Evolutionary conservation across 53 echinoderm and acorn worm species (phyloP).

Genomic region (Luidia sarsii): DNA sequence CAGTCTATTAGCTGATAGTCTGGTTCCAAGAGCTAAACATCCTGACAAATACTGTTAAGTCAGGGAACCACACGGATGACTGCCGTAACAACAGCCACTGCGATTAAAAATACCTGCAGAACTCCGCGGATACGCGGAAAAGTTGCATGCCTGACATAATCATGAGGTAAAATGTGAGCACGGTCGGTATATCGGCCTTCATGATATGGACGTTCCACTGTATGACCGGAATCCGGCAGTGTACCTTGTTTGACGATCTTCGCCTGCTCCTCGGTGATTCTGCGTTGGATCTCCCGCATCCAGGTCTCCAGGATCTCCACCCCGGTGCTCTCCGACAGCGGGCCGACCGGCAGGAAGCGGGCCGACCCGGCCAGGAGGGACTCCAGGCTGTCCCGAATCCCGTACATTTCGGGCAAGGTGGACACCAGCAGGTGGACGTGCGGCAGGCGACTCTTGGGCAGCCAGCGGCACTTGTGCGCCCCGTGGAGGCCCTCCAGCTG

Average conservation of each 20-base stretch:
- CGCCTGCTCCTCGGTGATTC: slow-evolving; percentile 72
- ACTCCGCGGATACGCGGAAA: no score
- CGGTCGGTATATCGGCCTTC: no score
- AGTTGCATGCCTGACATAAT: no score
- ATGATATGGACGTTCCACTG: no score
- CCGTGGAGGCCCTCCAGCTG: slow-evolving; percentile 74
- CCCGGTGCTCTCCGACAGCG: slow-evolving; percentile 82
- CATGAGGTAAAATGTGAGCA: no score
- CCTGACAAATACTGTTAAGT: no score
- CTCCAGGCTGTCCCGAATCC: slow-evolving; percentile 72
- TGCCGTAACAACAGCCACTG: no score
- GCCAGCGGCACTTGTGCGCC: slow-evolving; percentile 83
- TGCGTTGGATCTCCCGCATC: slow-evolving; percentile 77
- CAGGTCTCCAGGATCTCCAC: slow-evolving; percentile 79
- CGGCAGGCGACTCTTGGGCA: slow-evolving; percentile 72
- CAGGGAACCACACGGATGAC: no score
- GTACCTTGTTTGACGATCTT: slow-evolving; percentile 76
- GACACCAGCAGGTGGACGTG: slow-evolving; percentile 84
- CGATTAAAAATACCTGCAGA: no score
- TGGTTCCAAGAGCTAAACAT: no score
- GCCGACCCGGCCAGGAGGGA: slow-evolving; percentile 45
- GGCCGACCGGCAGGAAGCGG: slow-evolving; percentile 68
- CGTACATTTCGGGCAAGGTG: slow-evolving; percentile 75
- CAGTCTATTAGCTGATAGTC: no score
- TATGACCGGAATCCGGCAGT: no score